Conservation (phyloP, 1,140 invertebrate species). For the Oryzaephilus surinamensis region DNA sequence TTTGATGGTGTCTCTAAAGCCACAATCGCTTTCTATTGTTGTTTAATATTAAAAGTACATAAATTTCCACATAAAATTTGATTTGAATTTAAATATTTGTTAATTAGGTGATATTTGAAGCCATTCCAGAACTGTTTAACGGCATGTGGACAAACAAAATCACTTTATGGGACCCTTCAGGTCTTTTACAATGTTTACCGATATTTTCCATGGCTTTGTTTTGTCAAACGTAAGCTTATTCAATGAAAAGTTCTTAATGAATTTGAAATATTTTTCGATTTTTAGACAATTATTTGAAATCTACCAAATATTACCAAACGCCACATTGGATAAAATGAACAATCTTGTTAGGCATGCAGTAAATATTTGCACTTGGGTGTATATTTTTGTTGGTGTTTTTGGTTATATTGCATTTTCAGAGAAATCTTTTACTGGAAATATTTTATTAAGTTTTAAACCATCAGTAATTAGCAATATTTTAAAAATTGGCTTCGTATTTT, state of each 20-base stretch:
- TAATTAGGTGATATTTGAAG: constrained; percentile 48
- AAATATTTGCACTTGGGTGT: constrained; percentile 82
- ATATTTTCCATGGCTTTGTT: constrained; percentile 93
- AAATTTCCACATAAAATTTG: background rate
- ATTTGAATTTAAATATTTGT: constrained; percentile 7
- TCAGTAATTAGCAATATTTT: constrained; percentile 75
- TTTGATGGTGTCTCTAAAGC: constrained; percentile 76
- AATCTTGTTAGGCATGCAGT: constrained; percentile 76
- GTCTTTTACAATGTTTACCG: constrained; percentile 80
- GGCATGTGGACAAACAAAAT: constrained; percentile 67
- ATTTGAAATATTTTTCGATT: constrained; percentile 12
- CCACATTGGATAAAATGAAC: constrained; percentile 83
- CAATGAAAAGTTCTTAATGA: background rate
- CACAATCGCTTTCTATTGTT: constrained; percentile 84
- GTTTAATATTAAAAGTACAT: constrained; percentile 73
- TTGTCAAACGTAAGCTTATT: constrained; percentile 78
- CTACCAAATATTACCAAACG: constrained; percentile 80
- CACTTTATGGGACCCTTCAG: constrained; percentile 72
- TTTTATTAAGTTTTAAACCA: constrained; percentile 74
- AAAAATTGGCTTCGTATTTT: constrained; percentile 89
- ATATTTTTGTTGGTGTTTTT: constrained; percentile 82
- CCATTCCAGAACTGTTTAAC: constrained; percentile 57
- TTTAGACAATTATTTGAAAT: constrained; percentile 89
- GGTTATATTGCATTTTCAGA: constrained; percentile 89
- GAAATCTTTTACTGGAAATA: constrained; percentile 75